A percentile compares a stretch with the other conserved stretches of the same genome.
Evolutionary conservation across 23 tunicate species (phyloP).

Genomic region (Trididemnum clinides): DNA sequence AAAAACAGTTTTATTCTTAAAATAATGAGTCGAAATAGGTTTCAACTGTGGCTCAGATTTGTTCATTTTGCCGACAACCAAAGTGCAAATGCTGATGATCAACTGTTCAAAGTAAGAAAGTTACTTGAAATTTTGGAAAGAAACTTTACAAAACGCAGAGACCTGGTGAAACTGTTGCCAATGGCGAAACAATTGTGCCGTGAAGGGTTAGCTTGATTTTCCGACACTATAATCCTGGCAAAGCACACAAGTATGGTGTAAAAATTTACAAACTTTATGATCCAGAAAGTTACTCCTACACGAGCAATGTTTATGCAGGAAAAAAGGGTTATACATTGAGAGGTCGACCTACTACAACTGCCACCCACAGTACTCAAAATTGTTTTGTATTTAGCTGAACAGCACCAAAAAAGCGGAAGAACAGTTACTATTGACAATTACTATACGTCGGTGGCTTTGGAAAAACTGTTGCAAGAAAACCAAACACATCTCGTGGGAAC

Average conservation of each 20-base stretch:
- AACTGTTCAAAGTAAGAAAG: neutral
- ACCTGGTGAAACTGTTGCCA: slow-evolving; percentile 23
- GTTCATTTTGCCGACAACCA: slow-evolving; percentile 18
- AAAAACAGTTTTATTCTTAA: neutral
- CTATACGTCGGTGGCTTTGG: slow-evolving; percentile 15
- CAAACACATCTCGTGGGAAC: slow-evolving; percentile 14
- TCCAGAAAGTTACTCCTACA: slow-evolving; percentile 14
- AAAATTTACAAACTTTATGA: neutral
- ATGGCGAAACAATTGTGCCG: neutral
- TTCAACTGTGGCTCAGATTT: slow-evolving; percentile 1
- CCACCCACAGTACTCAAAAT: neutral
- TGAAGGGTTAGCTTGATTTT: neutral
- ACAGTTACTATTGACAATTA: neutral
- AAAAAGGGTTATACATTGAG: neutral
- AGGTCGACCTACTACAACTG: slow-evolving; percentile 1
- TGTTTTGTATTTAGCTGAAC: neutral
- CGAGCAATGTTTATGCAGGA: slow-evolving; percentile 8
- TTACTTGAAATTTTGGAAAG: neutral
- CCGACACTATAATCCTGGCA: slow-evolving; percentile 6
- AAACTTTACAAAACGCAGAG: slow-evolving; percentile 1
- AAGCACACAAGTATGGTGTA: slow-evolving; percentile 3
- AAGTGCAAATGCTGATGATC: neutral
- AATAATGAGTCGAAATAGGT: neutral
- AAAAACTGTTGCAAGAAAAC: slow-evolving; percentile 1
- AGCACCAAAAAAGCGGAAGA: neutral